A percentile compares a stretch with the other conserved stretches of the same genome.
These are phyloP conservation scores for Lepidocyrtoides sp. DNA, from an alignment of 2,888 invertebrate species.

Conservation along the genomic window DNA sequence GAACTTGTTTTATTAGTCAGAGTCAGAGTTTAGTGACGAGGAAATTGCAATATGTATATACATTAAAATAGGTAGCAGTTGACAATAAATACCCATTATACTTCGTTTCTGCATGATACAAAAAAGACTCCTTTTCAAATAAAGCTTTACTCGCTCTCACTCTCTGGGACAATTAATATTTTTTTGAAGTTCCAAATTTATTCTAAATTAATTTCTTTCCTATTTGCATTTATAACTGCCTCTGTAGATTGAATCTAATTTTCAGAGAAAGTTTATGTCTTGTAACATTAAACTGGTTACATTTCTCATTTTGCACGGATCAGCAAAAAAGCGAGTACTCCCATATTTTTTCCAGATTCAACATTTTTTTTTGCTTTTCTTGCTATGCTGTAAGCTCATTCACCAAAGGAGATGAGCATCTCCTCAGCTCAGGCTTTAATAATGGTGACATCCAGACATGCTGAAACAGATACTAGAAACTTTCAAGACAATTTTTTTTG, in stretches of 20 bases:
- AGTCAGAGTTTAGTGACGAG: too few relatives aligned
- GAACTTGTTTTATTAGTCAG: too few relatives aligned
- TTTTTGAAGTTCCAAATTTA: conserved; percentile 25
- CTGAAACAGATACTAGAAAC: conserved; percentile 17
- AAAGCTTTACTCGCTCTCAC: neutral
- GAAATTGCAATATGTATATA: too few relatives aligned
- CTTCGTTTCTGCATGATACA: too few relatives aligned
- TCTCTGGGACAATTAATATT: conserved; percentile 37
- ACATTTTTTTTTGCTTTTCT: neutral
- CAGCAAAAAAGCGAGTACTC: neutral
- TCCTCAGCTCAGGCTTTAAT: conserved; percentile 9
- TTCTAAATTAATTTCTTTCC: conserved; percentile 28
- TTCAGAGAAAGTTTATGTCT: neutral
- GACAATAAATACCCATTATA: too few relatives aligned
- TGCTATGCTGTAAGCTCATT: conserved; percentile 6
- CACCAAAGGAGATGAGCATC: conserved; percentile 1
- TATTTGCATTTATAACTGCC: conserved; percentile 32
- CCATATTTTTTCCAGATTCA: conserved; percentile 20
- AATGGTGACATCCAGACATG: conserved; percentile 25
- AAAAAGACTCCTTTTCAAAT: neutral
- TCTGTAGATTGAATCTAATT: conserved; percentile 6
- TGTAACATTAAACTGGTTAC: neutral
- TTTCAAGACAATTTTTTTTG: neutral
- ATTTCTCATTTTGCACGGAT: neutral
- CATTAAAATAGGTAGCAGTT: too few relatives aligned